These are phyloP conservation scores for Cassiopea andromeda DNA, from an alignment of 30 jellyfish, hydroid and myxozoan genomes.

Conservation along the genomic window DNA sequence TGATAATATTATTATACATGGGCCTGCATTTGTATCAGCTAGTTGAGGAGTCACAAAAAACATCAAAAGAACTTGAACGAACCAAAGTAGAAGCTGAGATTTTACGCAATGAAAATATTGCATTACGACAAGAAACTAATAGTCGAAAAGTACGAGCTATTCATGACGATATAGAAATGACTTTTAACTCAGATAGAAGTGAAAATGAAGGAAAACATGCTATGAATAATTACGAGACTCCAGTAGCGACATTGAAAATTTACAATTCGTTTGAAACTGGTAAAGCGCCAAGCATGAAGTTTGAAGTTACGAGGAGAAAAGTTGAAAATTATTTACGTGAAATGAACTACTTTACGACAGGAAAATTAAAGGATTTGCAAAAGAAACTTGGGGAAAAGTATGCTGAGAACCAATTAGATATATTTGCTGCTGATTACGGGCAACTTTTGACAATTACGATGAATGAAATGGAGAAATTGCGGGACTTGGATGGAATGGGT, in stretches of 20 bases:
- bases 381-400: slow-evolving; percentile 53
- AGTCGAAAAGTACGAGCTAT: slow-evolving; percentile 63
- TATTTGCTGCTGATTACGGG: slow-evolving; percentile 51
- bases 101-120: slow-evolving; percentile 74
- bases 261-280: neutral
- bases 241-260: neutral
- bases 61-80: slow-evolving; percentile 57
- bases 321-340: slow-evolving; percentile 75
- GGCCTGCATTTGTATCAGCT: slow-evolving; percentile 86
- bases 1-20: slow-evolving; percentile 78
- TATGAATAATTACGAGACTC: neutral
- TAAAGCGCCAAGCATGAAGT: slow-evolving; percentile 66
- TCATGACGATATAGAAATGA: slow-evolving; percentile 50
- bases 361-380: slow-evolving; percentile 40
- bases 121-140: slow-evolving; percentile 56
- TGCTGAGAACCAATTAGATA: slow-evolving; percentile 20
- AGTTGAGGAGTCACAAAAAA: slow-evolving; percentile 89
- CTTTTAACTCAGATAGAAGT: slow-evolving; percentile 7
- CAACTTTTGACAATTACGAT: slow-evolving; percentile 66
- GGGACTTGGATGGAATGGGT: slow-evolving; percentile 68
- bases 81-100: slow-evolving; percentile 49
- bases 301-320: slow-evolving; percentile 76
- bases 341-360: slow-evolving; percentile 81
- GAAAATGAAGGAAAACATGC: neutral
- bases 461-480: slow-evolving; percentile 78